Conservation (phyloP, 2,888 invertebrate species). For the Limnephilus auricula region DNA sequence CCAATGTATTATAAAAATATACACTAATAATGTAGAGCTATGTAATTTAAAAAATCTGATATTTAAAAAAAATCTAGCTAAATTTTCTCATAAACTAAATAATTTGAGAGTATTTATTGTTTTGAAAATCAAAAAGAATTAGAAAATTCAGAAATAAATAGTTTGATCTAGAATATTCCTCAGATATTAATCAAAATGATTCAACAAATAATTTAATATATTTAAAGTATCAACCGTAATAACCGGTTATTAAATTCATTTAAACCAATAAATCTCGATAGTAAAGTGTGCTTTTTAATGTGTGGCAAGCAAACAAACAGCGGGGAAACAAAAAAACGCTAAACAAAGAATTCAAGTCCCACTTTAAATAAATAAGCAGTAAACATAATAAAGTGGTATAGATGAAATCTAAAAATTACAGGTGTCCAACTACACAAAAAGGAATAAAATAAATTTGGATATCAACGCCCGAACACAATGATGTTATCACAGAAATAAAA, state of each 20-base stretch:
- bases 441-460: constrained; percentile 54
- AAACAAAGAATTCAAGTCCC: constrained; percentile 15
- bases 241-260: constrained; percentile 18
- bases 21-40: no score
- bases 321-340: constrained; percentile 26
- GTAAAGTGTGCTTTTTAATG: not conserved
- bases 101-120: not conserved
- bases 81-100: not conserved
- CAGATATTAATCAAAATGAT: not conserved
- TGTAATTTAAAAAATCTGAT: not conserved
- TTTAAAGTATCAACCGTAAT: not conserved
- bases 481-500: constrained; percentile 62
- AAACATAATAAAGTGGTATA: constrained; percentile 44
- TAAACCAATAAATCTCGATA: constrained; percentile 21
- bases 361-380: constrained; percentile 47
- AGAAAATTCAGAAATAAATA: not conserved
- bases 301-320: constrained; percentile 29
- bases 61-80: not conserved
- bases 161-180: not conserved
- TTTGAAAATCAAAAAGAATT: not conserved
- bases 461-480: constrained; percentile 57
- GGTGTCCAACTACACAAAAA: constrained; percentile 58
- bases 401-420: constrained; percentile 63
- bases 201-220: not conserved
- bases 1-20: not conserved